These are phyloP conservation scores for Chorisops tibialis DNA, from an alignment of 2,888 invertebrate species.

Conservation along the genomic window DNA sequence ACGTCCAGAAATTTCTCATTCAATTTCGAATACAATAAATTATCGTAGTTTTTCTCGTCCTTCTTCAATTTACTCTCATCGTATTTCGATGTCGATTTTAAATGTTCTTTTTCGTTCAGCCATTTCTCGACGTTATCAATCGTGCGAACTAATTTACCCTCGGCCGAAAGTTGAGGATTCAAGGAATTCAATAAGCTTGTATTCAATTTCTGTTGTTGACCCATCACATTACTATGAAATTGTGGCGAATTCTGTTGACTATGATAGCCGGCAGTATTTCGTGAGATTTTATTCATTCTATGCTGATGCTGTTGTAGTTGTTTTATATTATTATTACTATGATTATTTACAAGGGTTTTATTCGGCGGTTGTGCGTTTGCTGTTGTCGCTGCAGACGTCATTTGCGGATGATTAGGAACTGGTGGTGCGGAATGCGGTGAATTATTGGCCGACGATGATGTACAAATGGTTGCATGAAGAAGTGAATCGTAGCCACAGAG, in stretches of 20 bases:
- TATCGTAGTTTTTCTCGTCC: constrained; percentile 49
- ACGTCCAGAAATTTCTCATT: constrained; percentile 42
- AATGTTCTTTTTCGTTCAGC: constrained; percentile 45
- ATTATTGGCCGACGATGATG: constrained; percentile 35
- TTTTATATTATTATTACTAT: constrained; percentile 38
- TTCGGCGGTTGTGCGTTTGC: not conserved
- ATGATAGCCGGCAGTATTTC: constrained; percentile 32
- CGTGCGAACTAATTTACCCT: constrained; percentile 42
- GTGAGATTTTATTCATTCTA: constrained; percentile 34
- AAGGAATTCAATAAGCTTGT: constrained; percentile 41
- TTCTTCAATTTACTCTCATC: constrained; percentile 41
- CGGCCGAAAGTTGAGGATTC: constrained; percentile 39
- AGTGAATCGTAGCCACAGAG: constrained; percentile 60
- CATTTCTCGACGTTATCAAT: constrained; percentile 56
- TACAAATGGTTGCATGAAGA: constrained; percentile 62
- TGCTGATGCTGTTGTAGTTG: constrained; percentile 17
- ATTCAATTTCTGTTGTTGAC: constrained; percentile 43
- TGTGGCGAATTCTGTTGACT: constrained; percentile 41
- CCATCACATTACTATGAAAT: constrained; percentile 42
- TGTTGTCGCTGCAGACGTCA: no score
- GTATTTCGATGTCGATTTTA: constrained; percentile 15
- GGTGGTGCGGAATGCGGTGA: constrained; percentile 15
- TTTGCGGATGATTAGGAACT: constrained; percentile 16
- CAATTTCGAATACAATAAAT: constrained; percentile 48
- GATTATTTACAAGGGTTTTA: not conserved